Evolutionary conservation across 30 jellyfish, hydroid and myxozoan species (phyloP), one percentile per base, ranked within the genome.

Genomic region (Chironex yamaguchii): DNA sequence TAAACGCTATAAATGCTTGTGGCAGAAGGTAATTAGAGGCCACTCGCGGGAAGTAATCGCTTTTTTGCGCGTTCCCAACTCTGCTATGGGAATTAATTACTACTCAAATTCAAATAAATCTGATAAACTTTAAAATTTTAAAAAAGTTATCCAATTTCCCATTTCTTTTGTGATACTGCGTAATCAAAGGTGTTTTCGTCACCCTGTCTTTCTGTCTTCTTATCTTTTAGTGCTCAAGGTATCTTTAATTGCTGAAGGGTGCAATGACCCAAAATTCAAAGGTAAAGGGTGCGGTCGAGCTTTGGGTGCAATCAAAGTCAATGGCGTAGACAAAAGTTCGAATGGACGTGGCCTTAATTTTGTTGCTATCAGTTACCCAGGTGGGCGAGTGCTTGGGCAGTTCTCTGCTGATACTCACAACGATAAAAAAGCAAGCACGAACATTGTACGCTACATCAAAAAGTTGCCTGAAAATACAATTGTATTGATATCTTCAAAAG

Each of bases 401-500:
- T 87, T 88, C 0, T 33, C 53, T 49, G 71, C 72, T 26, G 93
- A 84, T 36, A 81, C 74, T 3, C 62, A 22, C 34, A 88, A 88
- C 42, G 93, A 84, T 35, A 76, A 76, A 11, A 67, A 82, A 11
- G 93, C 93, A 3, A 34, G 88, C 0, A 88, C 81, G n/a, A 71
- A 31, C 27, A 34, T 84, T 80, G 68, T 84, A 53, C 34, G 62
- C 24, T 84, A 88, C 88, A 82, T 84, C 33, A 42, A 84, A 70
- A 73, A 82, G 34, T 52, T 84, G 73, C 81, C 70, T 36, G 13
- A 25, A 34, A 84, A 84, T 67, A 84, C 71, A 65, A 84, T 84
- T 36, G 93, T 84, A 1, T 23, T 84, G 14, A 36, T 84, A 33
- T 58, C 93, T 0, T 50, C 93, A 35, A 75, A 76, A 67, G 93